These are phyloP conservation scores for Griposia aprilina DNA, from an alignment of 2,888 invertebrate species.

Conservation along the genomic window DNA sequence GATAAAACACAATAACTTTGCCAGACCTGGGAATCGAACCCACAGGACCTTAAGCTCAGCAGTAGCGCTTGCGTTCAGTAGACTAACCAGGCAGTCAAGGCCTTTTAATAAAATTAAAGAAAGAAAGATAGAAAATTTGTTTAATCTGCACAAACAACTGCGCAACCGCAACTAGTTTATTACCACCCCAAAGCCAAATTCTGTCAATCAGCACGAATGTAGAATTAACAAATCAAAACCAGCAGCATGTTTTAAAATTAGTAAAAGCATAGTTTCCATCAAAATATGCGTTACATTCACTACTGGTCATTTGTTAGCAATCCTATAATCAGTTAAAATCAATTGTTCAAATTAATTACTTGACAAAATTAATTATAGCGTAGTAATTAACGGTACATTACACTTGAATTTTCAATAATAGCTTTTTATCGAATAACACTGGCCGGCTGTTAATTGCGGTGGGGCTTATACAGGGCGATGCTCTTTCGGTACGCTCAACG, in stretches of 20 bases:
- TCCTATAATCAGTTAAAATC: slow-evolving; percentile 61
- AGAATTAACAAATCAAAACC: background rate
- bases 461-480: slow-evolving; percentile 61
- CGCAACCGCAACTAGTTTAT: background rate
- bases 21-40: background rate
- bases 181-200: background rate
- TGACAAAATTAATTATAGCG: slow-evolving; percentile 67
- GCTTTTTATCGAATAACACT: slow-evolving; percentile 68
- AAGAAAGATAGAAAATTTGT: no score
- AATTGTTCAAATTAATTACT: slow-evolving; percentile 63
- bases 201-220: no score
- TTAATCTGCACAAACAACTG: no score
- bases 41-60: background rate
- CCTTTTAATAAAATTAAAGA: background rate
- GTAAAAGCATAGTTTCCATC: slow-evolving; percentile 6
- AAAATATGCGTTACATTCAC: slow-evolving; percentile 13
- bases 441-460: slow-evolving; percentile 67
- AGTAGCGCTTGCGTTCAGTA: background rate
- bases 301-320: slow-evolving; percentile 55
- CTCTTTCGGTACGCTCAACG: slow-evolving; percentile 77
- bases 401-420: slow-evolving; percentile 69
- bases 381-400: slow-evolving; percentile 68
- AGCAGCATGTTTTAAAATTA: slow-evolving; percentile 14
- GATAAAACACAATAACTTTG: background rate
- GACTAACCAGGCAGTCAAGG: background rate